These are phyloP conservation scores for Cerastis leucographa DNA, from an alignment of 2,888 invertebrate genomes.

Conservation along the genomic window DNA sequence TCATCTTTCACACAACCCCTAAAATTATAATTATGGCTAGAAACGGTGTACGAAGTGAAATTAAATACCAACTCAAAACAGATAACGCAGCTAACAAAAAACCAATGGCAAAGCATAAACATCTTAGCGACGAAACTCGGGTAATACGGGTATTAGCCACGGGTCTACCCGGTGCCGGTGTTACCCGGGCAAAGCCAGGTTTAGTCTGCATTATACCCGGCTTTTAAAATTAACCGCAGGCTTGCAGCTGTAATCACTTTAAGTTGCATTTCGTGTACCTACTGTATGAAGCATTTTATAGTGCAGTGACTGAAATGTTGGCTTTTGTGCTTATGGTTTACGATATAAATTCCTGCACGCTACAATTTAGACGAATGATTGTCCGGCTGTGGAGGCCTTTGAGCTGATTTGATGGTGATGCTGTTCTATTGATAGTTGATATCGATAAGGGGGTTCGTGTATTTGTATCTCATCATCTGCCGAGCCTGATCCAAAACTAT, in stretches of 20 bases:
- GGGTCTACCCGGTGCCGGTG: constrained; percentile 11
- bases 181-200: constrained; percentile 19
- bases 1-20: too few species aligned
- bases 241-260: constrained; percentile 50
- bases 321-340: too few species aligned
- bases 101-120: constrained; percentile 35
- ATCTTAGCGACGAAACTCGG: constrained; percentile 49
- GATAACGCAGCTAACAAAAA: constrained; percentile 9
- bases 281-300: neutral
- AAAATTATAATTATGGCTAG: too few species aligned
- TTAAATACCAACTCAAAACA: neutral
- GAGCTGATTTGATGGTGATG: neutral
- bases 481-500: too few species aligned
- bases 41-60: too few species aligned
- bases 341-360: neutral
- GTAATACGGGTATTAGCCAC: constrained; percentile 33
- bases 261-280: constrained; percentile 23
- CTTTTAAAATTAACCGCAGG: constrained; percentile 67
- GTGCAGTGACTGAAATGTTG: neutral
- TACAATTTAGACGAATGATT: neutral
- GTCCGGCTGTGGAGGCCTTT: neutral
- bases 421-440: neutral
- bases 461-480: too few species aligned
- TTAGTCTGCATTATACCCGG: constrained; percentile 65
- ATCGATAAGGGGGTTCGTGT: neutral